Base-by-base conservation (phyloP, 2,888 invertebrate genomes). In the Drosophila trichaetosa region DNA sequence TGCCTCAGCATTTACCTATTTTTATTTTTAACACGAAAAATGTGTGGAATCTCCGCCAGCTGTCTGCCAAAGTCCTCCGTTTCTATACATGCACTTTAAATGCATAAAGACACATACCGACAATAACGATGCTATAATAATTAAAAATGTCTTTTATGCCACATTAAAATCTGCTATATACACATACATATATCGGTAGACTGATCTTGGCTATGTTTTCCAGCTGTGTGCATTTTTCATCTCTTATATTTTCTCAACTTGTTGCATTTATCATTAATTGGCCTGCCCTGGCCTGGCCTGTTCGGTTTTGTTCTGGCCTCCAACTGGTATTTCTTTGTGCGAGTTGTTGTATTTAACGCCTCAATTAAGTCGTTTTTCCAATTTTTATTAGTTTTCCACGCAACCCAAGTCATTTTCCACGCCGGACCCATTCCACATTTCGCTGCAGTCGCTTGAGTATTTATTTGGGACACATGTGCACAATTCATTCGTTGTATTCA, bases 311-410 rank as follows among this genome's bases (percentile, higher is more conserved):
- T 29, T 29, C 38, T n/a, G 11, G 27, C 36, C 48, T 68, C 49
- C 42, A 65, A 56, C 60, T 69, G 46, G 42, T 66, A 34, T 34
- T 46, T 29, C 40, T 36, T 18, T 52, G 54, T 61, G 53, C 52
- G 38, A 42, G 72, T 57, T 76, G 75, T 73, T 80, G 77, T 69
- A 79, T 85, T 82, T 85, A 74, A 79, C 81, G 85, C 67, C 80
- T 78, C 87, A 87, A 88, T 87, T 87, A 86, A 80, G 79, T 73
- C 76, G 65, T 80, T 84, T 80, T 84, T 78, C 68, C 72, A 69
- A 76, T 79, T 74, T 70, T 79, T 80, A 79, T 82, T 72, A 79
- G 66, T 73, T 76, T 78, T 77, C 79, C 75, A 72, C 64, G 73
- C 79, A 79, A 64, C 66, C 62, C 13, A 75, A 80, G 59, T 71